Percentiles rank a stretch among this genome's conserved stretches.
phyloP scores from a whole-genome alignment of 2,888 invertebrate species.

The Rhingia rostrata region DNA sequence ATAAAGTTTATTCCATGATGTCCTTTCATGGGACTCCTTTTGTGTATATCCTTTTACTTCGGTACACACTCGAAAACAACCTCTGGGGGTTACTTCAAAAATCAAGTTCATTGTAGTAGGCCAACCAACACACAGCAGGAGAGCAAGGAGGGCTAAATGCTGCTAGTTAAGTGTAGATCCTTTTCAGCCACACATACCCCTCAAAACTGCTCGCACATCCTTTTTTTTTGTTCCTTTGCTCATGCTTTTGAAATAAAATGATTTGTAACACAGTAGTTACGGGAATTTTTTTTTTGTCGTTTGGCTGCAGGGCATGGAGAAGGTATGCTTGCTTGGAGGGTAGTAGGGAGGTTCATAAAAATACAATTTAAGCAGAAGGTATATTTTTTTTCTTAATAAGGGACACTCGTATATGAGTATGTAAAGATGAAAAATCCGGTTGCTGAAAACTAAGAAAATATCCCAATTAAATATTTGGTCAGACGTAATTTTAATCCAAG shows the following conservation, averaged over 20 bases:
- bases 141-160: slow-evolving; percentile 36
- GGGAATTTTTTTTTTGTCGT: slow-evolving; percentile 7
- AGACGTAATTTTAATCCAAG: neutral
- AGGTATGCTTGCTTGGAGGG: slow-evolving; percentile 15
- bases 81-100: slow-evolving; percentile 71
- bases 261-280: slow-evolving; percentile 63
- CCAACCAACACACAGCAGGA: slow-evolving; percentile 25
- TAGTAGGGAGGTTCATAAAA: slow-evolving; percentile 32
- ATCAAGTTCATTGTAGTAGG: slow-evolving; percentile 71
- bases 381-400: slow-evolving; percentile 38
- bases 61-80: slow-evolving; percentile 63
- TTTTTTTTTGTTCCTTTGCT: slow-evolving; percentile 6
- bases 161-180: slow-evolving; percentile 61
- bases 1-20: slow-evolving; percentile 73
- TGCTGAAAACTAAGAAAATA: slow-evolving; percentile 55
- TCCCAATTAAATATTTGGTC: slow-evolving; percentile 26
- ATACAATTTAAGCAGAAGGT: slow-evolving; percentile 22
- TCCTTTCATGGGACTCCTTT: slow-evolving; percentile 68
- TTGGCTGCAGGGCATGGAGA: slow-evolving; percentile 10
- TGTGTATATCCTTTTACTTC: slow-evolving; percentile 68
- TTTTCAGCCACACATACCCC: slow-evolving; percentile 38
- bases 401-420: slow-evolving; percentile 23
- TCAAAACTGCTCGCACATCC: slow-evolving; percentile 48
- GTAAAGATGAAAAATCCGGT: slow-evolving; percentile 55
- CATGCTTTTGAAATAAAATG: slow-evolving; percentile 50